Evolutionary conservation across 2,113 vertebrate genomes (phyloP), one percentile per base, ranked within the genome.

Genomic region (Lampris megalopsis): DNA sequence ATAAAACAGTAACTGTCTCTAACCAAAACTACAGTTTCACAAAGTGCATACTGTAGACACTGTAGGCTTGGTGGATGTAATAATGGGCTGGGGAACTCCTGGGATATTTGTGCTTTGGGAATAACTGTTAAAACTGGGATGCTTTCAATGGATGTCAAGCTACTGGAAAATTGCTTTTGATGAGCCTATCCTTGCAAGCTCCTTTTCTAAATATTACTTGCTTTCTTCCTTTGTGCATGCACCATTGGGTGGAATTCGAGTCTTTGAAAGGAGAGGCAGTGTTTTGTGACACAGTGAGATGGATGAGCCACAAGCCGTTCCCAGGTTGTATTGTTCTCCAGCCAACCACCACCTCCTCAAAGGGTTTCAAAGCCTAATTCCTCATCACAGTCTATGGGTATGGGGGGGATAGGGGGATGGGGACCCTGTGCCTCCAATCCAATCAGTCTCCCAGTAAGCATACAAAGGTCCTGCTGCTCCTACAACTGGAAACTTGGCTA

Each of bases 371-470:
- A 83, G 84, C 82, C 85, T 86, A 86, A 92, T 90, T 86, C 81
- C 84, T 85, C 87, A 86, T 86, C 79, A 80, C 58, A 63, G 80
- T 73, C 71, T 79, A 70, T 68, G 72, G 71, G 83, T 82, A 69
- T 62, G 71, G 72, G 86, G 85, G 86, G 73, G 68, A 71, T 72
- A 8, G 43, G 62, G n/a, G 62, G 5, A 4, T 11, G 3, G 82
- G 86, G 83, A 83, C 68, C 73, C 68, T n/a, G 35, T 62, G 58
- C 75, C 80, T 85, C 81, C 75, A 83, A 82, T 87, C 84, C 88
- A 91, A 91, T 90, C 90, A 90, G 86, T 82, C 86, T 90, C 89
- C 81, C 90, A 88, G 86, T 84, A 83, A 89, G 86, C 83, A 86
- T 82, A 90, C 80, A 88, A 89, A 90, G 88, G 83, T 84, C 88